Base-by-base conservation (phyloP, 2,797 vertebrate genomes). In the Molossus molossus region DNA sequence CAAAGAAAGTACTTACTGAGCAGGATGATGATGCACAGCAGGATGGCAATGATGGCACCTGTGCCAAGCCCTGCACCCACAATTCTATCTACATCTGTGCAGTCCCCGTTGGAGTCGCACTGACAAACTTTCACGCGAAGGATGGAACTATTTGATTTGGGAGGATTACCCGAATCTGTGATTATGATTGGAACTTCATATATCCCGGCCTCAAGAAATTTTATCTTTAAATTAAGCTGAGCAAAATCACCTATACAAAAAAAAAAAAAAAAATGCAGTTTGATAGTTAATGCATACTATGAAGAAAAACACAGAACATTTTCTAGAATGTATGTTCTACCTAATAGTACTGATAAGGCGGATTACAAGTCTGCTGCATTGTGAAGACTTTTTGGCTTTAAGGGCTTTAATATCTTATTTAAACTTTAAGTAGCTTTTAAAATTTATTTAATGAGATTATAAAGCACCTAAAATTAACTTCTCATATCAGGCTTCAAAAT, bases 21-120 rank as follows among this genome's bases (percentile, higher is more conserved):
- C 37, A 99, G 98, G 94, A 99, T 99, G 98, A 99, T 99, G 98
- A 99, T 99, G 92, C 99, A 99, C 76, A 99, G 99, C 33, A 99
- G 99, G 97, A 99, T 99, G 87, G 99, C 99, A 9, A 99, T 99
- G 97, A 99, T 99, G 87, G 99, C 99, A 1, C 99, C 99, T 0
- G 99, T 99, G 70, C 99, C 99, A 55, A 99, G 98, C 60, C 99
- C 99, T 0, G 99, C 99, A 0, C 99, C 99, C 87, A 99, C 99
- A 20, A 99, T 99, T 33, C 99, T 98, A 87, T 99, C 99, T 97
- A 99, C 99, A 25, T 99, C 99, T 14, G 99, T 99, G 84, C 99
- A 99, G 98, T 99, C 99, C 62, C 99, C 99, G 0, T 99, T 99
- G 96, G 99, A 98, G 97, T 99, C 99, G 87, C 99, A 99, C 57